Conservation (phyloP, 2,113 vertebrate genomes). For the Sialia sialis region DNA sequence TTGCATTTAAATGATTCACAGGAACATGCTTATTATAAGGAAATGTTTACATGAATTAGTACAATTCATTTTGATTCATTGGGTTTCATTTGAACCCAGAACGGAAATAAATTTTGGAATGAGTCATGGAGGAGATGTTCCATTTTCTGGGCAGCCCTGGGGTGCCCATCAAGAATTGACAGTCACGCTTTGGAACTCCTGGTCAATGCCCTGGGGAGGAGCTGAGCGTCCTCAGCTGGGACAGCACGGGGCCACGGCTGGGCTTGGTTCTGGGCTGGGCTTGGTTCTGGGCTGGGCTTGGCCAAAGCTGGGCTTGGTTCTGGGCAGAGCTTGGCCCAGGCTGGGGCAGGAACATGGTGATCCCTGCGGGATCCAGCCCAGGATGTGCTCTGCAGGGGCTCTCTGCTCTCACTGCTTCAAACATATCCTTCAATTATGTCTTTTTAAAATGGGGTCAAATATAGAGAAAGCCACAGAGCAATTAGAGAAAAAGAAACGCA, state of each 20-base stretch:
- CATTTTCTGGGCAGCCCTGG: neutral
- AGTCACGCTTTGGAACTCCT: neutral
- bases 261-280: neutral
- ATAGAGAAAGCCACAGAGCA: neutral
- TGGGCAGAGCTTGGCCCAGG: neutral
- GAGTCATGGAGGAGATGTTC: neutral
- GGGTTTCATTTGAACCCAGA: neutral
- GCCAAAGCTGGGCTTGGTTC: too few species aligned
- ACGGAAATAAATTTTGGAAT: neutral
- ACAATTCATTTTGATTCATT: neutral
- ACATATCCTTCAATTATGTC: neutral
- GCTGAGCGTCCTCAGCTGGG: too few species aligned
- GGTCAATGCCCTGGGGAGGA: too few species aligned
- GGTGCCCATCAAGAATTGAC: neutral
- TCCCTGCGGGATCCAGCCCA: too few species aligned
- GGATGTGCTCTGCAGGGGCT: neutral
- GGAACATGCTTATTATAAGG: neutral
- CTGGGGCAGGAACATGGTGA: too few species aligned
- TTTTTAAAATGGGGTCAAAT: neutral
- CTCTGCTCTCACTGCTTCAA: neutral
- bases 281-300: too few species aligned
- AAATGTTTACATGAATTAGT: neutral
- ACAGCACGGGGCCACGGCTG: too few species aligned
- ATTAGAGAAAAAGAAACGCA: neutral
- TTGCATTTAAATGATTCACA: slow-evolving; percentile 3